Evolutionary conservation across 2,797 vertebrate species (phyloP).

Genomic region (Discoglossus pictus): DNA sequence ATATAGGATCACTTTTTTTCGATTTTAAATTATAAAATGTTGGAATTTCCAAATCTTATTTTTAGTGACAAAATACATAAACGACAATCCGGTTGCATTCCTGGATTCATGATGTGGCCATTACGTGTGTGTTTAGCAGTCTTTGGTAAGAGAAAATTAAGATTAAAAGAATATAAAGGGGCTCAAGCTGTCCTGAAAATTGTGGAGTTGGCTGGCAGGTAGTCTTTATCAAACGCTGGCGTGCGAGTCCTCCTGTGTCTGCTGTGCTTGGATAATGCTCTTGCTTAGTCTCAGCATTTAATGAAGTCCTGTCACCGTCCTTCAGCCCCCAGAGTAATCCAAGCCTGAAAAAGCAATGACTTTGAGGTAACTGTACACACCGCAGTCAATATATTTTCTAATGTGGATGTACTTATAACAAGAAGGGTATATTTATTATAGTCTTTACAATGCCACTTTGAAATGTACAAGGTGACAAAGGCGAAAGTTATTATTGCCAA

Average conservation of each 20-base stretch:
- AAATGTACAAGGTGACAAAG: conserved; percentile 4
- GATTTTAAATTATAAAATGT: no score
- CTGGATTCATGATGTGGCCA: no score
- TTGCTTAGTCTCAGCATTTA: conserved; percentile 38
- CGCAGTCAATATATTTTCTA: conserved; percentile 34
- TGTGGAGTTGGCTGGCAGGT: conserved; percentile 31
- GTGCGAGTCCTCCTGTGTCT: conserved; percentile 3
- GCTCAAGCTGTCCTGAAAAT: background rate
- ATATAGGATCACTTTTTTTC: no score
- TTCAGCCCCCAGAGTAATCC: conserved; percentile 39
- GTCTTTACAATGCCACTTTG: background rate
- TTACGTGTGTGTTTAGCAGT: background rate
- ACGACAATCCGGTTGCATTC: no score
- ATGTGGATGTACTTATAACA: conserved; percentile 2
- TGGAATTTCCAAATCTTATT: no score
- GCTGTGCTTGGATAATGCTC: conserved; percentile 33
- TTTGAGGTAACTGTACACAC: conserved; percentile 36
- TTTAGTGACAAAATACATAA: no score
- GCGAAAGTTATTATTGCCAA: background rate
- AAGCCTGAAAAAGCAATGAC: conserved; percentile 34
- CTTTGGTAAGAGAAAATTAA: conserved; percentile 4
- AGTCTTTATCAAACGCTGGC: conserved; percentile 28
- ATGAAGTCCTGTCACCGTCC: conserved; percentile 44
- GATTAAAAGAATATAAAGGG: conserved; percentile 12
- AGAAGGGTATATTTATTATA: background rate